A percentile compares a stretch with the other conserved stretches of the same genome.
These are phyloP conservation scores for Anhinga anhinga DNA, from an alignment of 2,113 vertebrate species.

Conservation along the genomic window DNA sequence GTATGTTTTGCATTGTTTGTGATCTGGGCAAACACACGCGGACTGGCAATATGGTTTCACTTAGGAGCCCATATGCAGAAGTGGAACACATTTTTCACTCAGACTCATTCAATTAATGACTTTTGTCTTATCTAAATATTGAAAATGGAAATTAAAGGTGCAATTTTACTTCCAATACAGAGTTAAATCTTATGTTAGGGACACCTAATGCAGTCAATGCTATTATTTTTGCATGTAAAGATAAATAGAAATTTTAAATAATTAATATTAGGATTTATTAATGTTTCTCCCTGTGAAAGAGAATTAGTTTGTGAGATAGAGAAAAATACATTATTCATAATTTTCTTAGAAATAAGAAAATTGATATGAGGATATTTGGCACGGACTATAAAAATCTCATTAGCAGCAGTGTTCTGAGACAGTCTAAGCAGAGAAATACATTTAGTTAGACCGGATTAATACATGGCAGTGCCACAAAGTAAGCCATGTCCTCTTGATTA, in stretches of 20 bases:
- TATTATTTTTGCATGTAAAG: neutral
- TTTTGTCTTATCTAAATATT: neutral
- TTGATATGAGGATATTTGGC: conserved; percentile 5
- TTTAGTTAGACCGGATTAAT: neutral
- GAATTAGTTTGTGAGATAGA: conserved; percentile 47
- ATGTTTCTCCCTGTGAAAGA: neutral
- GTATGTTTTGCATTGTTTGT: neutral
- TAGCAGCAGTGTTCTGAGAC: conserved; percentile 3
- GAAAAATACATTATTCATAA: conserved; percentile 47
- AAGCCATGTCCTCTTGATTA: neutral
- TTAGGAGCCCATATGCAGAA: neutral
- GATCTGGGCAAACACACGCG: neutral
- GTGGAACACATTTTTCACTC: neutral
- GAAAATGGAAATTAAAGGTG: neutral
- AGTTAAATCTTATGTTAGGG: neutral
- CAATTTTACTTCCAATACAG: neutral
- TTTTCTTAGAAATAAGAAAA: conserved; percentile 43
- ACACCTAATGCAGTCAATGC: neutral
- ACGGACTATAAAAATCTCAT: conserved; percentile 45
- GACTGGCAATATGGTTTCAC: neutral
- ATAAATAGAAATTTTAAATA: conserved; percentile 15
- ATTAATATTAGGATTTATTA: conserved; percentile 8
- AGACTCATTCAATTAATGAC: neutral
- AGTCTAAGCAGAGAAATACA: neutral
- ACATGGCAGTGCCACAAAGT: neutral